These are phyloP conservation scores for Clostera curtula DNA, from an alignment of 2,888 invertebrate genomes.

Conservation along the genomic window DNA sequence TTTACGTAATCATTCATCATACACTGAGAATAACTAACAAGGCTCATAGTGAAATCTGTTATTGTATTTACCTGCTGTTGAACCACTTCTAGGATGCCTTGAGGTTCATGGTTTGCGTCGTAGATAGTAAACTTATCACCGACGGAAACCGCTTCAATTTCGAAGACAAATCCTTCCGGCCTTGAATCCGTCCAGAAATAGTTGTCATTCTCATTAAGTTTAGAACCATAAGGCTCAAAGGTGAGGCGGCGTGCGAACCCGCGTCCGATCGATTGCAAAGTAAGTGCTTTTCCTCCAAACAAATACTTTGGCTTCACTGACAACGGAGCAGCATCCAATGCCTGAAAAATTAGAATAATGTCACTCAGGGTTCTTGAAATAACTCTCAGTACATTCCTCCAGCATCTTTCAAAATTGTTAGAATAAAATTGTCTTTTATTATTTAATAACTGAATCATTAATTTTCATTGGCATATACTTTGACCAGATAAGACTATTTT, in stretches of 20 bases:
- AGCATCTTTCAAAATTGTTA: too few relatives aligned
- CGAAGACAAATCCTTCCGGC: constrained; percentile 83
- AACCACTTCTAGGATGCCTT: constrained; percentile 79
- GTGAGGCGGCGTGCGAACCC: constrained; percentile 84
- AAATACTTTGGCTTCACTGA: constrained; percentile 72
- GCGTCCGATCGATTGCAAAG: constrained; percentile 80
- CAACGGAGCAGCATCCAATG: constrained; percentile 55
- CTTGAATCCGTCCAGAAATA: constrained; percentile 87
- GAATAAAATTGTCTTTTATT: background rate
- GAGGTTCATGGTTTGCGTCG: constrained; percentile 79
- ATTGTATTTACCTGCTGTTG: constrained; percentile 74
- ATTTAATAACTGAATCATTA: background rate
- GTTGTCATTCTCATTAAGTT: constrained; percentile 79
- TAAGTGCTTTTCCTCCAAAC: constrained; percentile 79
- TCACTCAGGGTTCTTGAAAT: constrained; percentile 25
- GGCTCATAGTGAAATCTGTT: background rate
- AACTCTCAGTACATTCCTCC: constrained; percentile 1
- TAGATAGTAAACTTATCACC: constrained; percentile 84
- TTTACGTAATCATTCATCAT: background rate
- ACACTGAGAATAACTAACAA: constrained; percentile 2
- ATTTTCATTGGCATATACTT: constrained; percentile 1
- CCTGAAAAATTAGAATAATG: constrained; percentile 50
- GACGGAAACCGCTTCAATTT: constrained; percentile 78
- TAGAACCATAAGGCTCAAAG: constrained; percentile 77
- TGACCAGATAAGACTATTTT: constrained; percentile 42